phyloP scores from a whole-genome alignment of 1,140 invertebrate genomes.

The Tachypleus tridentatus region DNA sequence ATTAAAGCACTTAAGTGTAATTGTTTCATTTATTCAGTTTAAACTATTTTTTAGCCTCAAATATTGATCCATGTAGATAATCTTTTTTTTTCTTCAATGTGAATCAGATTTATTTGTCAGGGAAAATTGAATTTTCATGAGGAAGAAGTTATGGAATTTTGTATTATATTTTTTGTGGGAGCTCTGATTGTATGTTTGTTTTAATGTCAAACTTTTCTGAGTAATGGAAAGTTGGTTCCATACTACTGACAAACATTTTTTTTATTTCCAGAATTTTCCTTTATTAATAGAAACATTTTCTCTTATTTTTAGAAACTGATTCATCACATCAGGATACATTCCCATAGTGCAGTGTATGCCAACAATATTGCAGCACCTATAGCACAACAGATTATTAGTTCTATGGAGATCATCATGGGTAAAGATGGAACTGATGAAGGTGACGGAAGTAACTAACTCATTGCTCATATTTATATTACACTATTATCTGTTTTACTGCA shows the following conservation, averaged over 20 bases:
- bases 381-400: conserved; percentile 76
- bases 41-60: too few relatives aligned
- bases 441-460: conserved; percentile 16
- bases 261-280: background rate
- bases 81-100: too few relatives aligned
- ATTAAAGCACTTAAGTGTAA: too few relatives aligned
- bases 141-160: background rate
- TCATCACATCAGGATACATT: conserved; percentile 59
- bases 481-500: conserved; percentile 5
- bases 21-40: too few relatives aligned
- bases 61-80: too few relatives aligned
- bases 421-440: conserved; percentile 62
- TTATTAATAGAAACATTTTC: background rate
- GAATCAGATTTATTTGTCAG: too few relatives aligned
- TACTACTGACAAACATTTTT: too few relatives aligned
- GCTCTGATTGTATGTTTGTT: background rate
- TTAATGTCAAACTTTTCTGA: too few relatives aligned
- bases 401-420: conserved; percentile 81
- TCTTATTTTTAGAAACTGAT: conserved; percentile 53
- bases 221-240: too few relatives aligned
- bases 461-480: background rate
- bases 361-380: conserved; percentile 79
- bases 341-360: conserved; percentile 79
- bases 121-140: background rate
- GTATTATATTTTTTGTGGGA: background rate